A percentile compares a stretch with the other conserved stretches of the same genome.
phyloP scores from a whole-genome alignment of 2,888 invertebrate genomes.

The Hirtodrosophila alboralis region DNA sequence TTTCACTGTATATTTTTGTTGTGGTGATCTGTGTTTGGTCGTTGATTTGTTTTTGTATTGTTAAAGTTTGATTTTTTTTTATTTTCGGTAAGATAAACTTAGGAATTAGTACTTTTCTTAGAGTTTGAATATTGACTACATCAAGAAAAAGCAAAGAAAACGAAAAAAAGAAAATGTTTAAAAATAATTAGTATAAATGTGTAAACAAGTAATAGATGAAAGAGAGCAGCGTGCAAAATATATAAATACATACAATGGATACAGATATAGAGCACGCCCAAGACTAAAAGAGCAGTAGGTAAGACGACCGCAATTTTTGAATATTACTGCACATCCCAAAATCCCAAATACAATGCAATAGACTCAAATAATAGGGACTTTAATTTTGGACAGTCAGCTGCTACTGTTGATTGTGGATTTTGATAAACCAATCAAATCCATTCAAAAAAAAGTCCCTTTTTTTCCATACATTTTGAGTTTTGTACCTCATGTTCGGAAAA shows the following conservation, averaged over 20 bases:
- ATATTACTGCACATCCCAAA: no score
- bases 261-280: constrained; percentile 1
- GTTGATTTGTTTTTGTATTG: constrained; percentile 26
- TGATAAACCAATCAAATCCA: no score
- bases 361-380: no score
- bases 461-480: no score
- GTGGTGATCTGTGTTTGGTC: constrained; percentile 17
- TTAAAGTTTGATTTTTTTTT: constrained; percentile 27
- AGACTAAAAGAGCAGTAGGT: not conserved
- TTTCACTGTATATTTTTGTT: constrained; percentile 23
- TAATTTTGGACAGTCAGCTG: no score
- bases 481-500: no score
- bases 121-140: constrained; percentile 80
- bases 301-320: no score
- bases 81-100: constrained; percentile 57
- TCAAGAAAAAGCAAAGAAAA: constrained; percentile 55
- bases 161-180: constrained; percentile 55
- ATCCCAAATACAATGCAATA: no score
- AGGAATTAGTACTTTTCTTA: constrained; percentile 75
- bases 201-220: constrained; percentile 35
- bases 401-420: no score
- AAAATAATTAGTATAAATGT: constrained; percentile 61
- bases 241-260: constrained; percentile 13
- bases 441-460: no score
- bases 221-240: constrained; percentile 31